Percentiles rank a stretch among this genome's conserved stretches.
These are phyloP conservation scores for Meiosimyza decipiens DNA, from an alignment of 2,888 invertebrate genomes.

Conservation along the genomic window DNA sequence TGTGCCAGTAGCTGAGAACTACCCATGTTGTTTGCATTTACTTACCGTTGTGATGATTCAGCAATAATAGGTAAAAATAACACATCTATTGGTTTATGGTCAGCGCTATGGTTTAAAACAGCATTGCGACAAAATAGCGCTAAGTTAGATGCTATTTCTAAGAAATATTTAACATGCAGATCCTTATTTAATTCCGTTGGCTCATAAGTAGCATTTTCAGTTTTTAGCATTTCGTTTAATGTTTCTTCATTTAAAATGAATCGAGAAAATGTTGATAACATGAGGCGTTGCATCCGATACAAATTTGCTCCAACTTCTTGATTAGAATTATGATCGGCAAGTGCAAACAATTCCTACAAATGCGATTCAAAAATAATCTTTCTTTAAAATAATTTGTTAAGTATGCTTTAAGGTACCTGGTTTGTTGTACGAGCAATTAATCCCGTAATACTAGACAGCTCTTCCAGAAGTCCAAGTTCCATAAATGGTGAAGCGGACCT, in stretches of 20 bases:
- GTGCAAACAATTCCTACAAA: conserved; percentile 59
- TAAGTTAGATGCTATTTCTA: conserved; percentile 79
- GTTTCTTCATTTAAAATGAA: conserved; percentile 71
- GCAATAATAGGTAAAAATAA: conserved; percentile 69
- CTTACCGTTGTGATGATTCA: conserved; percentile 57
- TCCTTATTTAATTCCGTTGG: conserved; percentile 59
- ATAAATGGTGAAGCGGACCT: conserved; percentile 76
- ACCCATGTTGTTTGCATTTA: neutral
- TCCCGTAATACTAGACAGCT: conserved; percentile 81
- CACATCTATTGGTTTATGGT: conserved; percentile 69
- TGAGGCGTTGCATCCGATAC: conserved; percentile 77
- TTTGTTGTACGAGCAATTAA: conserved; percentile 78
- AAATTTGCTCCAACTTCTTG: conserved; percentile 71
- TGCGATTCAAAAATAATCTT: neutral
- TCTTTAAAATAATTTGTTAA: neutral
- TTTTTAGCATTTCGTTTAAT: conserved; percentile 58
- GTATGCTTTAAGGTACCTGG: conserved; percentile 57
- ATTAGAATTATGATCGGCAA: conserved; percentile 63
- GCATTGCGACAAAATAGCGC: conserved; percentile 78
- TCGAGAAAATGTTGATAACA: conserved; percentile 79
- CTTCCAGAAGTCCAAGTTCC: conserved; percentile 75
- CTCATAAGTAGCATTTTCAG: conserved; percentile 51
- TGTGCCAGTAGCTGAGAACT: too few relatives aligned
- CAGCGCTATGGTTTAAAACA: conserved; percentile 70
- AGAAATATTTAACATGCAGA: conserved; percentile 66